phyloP scores from a whole-genome alignment of 2,113 vertebrate genomes.

The Zosterops lateralis region DNA sequence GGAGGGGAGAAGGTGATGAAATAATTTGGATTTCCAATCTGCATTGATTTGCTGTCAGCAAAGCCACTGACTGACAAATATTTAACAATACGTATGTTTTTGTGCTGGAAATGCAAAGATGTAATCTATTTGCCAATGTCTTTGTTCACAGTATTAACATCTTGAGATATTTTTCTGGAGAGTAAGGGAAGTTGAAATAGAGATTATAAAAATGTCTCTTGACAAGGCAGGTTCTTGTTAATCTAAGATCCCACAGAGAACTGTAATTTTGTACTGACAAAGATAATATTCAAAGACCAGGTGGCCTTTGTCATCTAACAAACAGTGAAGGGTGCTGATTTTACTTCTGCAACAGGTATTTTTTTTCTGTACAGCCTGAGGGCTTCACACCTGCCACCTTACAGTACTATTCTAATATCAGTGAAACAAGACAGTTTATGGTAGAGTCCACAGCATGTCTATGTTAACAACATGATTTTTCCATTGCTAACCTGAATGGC shows the following conservation, averaged over 20 bases:
- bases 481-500: neutral
- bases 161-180: neutral
- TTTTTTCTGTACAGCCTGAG: neutral
- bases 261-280: neutral
- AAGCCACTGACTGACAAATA: neutral
- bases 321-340: neutral
- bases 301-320: neutral
- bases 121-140: neutral
- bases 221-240: neutral
- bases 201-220: neutral
- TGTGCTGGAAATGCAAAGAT: neutral
- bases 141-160: neutral
- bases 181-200: neutral
- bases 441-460: too few species aligned
- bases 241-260: neutral
- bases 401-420: neutral
- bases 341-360: neutral
- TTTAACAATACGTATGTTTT: neutral
- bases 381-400: neutral
- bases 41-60: neutral
- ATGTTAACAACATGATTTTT: neutral
- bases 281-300: neutral
- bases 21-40: neutral
- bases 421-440: neutral
- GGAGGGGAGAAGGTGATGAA: neutral